Evolutionary conservation across 35 echinoderm and acorn worm species (phyloP).

Genomic region (Heliocidaris erythrogramma): DNA sequence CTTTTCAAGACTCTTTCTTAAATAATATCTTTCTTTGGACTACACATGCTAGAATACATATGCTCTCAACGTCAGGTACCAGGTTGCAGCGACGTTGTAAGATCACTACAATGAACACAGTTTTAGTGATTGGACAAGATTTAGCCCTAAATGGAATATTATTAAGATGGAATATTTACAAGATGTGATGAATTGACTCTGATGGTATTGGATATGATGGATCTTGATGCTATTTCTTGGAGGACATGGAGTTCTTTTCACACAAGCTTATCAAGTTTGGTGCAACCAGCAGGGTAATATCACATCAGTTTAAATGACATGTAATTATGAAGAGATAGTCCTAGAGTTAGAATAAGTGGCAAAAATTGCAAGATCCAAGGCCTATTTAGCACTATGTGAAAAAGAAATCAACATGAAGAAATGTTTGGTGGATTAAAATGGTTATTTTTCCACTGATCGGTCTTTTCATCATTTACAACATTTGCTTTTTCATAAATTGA

Average conservation of each 20-base stretch:
- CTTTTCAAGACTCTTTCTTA: background rate
- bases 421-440: too few relatives aligned
- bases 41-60: too few relatives aligned
- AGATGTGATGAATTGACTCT: slow-evolving; percentile 1
- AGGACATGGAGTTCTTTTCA: slow-evolving; percentile 34
- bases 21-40: background rate
- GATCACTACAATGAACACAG: background rate
- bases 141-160: background rate
- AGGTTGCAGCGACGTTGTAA: background rate
- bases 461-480: too few relatives aligned
- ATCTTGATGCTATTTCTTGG: slow-evolving; percentile 20
- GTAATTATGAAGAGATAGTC: too few relatives aligned
- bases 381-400: too few relatives aligned
- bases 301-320: background rate
- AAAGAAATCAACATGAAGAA: too few relatives aligned
- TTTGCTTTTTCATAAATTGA: too few relatives aligned
- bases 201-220: slow-evolving; percentile 16
- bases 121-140: background rate
- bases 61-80: too few relatives aligned
- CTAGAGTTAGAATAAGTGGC: too few relatives aligned
- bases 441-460: too few relatives aligned
- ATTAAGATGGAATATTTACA: background rate
- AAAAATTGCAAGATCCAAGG: too few relatives aligned
- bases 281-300: slow-evolving; percentile 33
- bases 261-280: slow-evolving; percentile 27